Base-by-base conservation (phyloP, 1,140 invertebrate species). In the Trichonephila clavata region DNA sequence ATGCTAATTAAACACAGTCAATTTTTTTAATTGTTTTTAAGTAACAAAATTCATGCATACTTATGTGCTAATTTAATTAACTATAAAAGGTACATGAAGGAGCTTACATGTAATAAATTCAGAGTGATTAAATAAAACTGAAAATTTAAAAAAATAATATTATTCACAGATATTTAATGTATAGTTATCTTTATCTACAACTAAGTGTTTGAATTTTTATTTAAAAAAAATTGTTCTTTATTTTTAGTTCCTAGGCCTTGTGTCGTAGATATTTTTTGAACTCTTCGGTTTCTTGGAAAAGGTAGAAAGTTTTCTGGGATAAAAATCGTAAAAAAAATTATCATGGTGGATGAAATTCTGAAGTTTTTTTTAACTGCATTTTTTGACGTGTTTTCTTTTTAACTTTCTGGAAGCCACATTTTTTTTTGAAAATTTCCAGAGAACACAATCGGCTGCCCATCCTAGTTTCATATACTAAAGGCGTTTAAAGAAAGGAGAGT, bases 401-500 rank as follows among this genome's bases (percentile, higher is more conserved):
- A n/a, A 84, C 3, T 86, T 86, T 86, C 61, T 63, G 59, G 27
- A 57, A 59, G n/a, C 84, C 84, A 63, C 57, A 86, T 24, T 61
- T 50, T 86, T 43, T 50, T 86, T 86, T 59, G 2, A n/a, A 86
- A 50, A 18, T 63, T 63, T 86, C 61, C n/a, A 32, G 32, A 50
- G 39, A 88, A 68, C 61, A 68, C 61, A 68, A 43, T 68, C 86
- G 86, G n/a, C 32, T 71, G 60, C 61, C 43, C 32, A 61, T 86
- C 59, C 59, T 61, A 86, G 71, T 86, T 27, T 86, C 18, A 86
- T 32, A 86, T 60, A 86, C n/a, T 86, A 39, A 86, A 60, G 84
- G 59, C 59, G 16, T 43, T 63, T 50, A 86, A 86, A 21, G 84
- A 86, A 61, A 59, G 27, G 4, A 61, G 32, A 20, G 27, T 39